Evolutionary conservation across 2,888 invertebrate genomes (phyloP).

Genomic region (Cryptocephalus primarius): DNA sequence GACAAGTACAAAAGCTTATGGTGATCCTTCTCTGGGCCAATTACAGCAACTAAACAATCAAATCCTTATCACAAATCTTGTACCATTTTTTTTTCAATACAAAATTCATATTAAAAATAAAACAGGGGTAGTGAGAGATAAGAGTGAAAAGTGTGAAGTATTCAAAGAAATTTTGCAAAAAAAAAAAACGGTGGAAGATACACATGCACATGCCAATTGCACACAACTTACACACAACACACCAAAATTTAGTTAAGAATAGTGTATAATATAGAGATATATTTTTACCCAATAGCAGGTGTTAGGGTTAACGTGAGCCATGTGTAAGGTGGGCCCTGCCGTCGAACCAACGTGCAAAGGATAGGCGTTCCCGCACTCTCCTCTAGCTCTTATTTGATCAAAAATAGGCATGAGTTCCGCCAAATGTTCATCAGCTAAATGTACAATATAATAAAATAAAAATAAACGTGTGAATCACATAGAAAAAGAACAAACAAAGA

Average conservation of each 20-base stretch:
- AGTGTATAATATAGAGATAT: slow-evolving; percentile 4
- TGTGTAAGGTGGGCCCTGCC: slow-evolving; percentile 56
- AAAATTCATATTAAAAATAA: slow-evolving; percentile 2
- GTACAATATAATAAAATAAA: slow-evolving; percentile 8
- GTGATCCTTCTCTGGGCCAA: slow-evolving; percentile 46
- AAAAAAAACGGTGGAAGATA: slow-evolving; percentile 5
- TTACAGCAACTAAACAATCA: slow-evolving; percentile 37
- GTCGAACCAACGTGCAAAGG: slow-evolving; percentile 75
- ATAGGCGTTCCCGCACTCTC: slow-evolving; percentile 84
- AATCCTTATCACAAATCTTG: neutral
- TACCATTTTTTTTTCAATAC: neutral
- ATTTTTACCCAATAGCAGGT: slow-evolving; percentile 65
- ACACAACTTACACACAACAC: too few species aligned
- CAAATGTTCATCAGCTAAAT: slow-evolving; percentile 83
- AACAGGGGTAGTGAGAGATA: neutral
- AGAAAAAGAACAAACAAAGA: neutral
- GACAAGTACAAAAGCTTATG: slow-evolving; percentile 47
- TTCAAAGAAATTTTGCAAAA: neutral
- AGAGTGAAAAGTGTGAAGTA: neutral
- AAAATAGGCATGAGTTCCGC: slow-evolving; percentile 93
- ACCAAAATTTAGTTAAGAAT: slow-evolving; percentile 1
- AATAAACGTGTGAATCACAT: too few species aligned
- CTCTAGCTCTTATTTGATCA: slow-evolving; percentile 83
- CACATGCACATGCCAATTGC: neutral
- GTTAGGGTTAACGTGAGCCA: slow-evolving; percentile 42